Evolutionary conservation across 1,140 invertebrate genomes (phyloP).

Genomic region (Alviniconcha marisindica): DNA sequence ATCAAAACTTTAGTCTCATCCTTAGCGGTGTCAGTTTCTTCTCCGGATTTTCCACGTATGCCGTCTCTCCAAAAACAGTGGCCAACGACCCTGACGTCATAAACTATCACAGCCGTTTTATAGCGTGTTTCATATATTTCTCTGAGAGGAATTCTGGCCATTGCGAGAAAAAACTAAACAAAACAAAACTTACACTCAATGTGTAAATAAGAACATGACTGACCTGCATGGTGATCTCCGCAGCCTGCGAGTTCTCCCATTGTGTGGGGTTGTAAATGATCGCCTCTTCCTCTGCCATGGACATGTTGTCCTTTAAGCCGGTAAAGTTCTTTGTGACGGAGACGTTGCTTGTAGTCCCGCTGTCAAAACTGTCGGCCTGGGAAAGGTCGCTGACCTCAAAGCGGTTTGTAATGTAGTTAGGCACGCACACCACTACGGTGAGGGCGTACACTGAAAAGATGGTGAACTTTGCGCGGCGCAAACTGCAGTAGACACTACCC

Average conservation of each 20-base stretch:
- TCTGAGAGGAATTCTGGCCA: no score
- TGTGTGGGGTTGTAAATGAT: background rate
- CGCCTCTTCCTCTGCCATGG: background rate
- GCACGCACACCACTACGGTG: conserved; percentile 86
- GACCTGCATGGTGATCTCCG: conserved; percentile 19
- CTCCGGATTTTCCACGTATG: no score
- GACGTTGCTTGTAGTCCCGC: background rate
- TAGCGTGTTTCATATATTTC: no score
- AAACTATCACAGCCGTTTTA: no score
- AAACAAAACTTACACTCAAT: no score
- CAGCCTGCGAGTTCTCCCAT: background rate
- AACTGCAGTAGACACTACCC: conserved; percentile 85
- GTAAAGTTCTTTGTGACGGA: background rate
- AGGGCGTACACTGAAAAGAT: conserved; percentile 85
- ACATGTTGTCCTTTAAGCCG: background rate
- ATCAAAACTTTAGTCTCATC: no score
- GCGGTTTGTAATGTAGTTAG: conserved; percentile 80
- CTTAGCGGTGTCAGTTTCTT: no score
- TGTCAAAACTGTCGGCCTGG: background rate
- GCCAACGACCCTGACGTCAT: no score
- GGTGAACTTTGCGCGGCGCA: conserved; percentile 83
- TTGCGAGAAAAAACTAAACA: no score
- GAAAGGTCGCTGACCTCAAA: background rate
- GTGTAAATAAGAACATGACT: background rate
- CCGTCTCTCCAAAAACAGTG: no score